Conservation (phyloP, 2,113 vertebrate species). For the Phaethon lepturus region DNA sequence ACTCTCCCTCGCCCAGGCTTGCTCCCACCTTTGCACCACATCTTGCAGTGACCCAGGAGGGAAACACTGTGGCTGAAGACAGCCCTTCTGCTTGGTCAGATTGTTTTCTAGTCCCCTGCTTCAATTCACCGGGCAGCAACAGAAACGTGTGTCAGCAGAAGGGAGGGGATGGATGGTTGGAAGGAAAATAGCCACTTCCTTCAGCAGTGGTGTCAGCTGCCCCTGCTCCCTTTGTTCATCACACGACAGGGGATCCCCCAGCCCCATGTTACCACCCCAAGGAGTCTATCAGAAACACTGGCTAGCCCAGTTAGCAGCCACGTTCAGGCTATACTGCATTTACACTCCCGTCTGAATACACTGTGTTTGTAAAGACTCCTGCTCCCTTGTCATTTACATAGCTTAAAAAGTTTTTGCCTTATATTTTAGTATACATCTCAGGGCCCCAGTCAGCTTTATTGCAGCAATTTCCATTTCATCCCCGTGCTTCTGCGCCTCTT, state of each 20-base stretch:
- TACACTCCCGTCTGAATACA: not conserved
- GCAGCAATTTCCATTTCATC: not conserved
- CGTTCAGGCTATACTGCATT: not conserved
- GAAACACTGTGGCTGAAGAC: not conserved
- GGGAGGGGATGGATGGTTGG: not conserved
- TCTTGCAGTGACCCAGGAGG: not conserved
- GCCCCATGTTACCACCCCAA: not conserved
- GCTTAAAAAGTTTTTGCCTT: not conserved
- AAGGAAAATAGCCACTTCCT: not conserved
- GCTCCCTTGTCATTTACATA: not conserved
- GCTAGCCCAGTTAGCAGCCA: not conserved
- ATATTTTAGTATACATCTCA: not conserved
- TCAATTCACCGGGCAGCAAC: not conserved
- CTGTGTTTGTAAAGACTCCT: rapidly evolving
- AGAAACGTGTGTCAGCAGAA: not conserved
- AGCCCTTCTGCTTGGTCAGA: not conserved
- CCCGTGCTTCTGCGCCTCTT: not conserved
- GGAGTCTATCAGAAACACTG: not conserved
- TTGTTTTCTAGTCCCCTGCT: not conserved
- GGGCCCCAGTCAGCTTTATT: not conserved
- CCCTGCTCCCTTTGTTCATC: not conserved
- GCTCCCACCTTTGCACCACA: not conserved
- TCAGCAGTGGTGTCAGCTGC: not conserved
- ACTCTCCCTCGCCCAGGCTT: not conserved
- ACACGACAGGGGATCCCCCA: not conserved